phyloP scores from a whole-genome alignment of 1,140 invertebrate species.

The Panagrolaimus sp. region DNA sequence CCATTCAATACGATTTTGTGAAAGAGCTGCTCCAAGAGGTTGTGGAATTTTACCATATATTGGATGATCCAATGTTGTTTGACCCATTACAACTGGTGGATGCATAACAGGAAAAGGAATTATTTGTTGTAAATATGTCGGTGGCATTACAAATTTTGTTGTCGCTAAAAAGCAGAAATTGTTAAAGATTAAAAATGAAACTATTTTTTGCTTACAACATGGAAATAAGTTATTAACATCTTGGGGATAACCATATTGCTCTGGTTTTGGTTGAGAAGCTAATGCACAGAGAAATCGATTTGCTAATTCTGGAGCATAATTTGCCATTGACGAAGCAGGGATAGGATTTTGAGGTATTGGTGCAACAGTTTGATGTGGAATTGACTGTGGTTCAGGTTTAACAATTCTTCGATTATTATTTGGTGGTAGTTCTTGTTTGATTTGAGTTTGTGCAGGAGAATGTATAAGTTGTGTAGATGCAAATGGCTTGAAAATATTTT shows the following conservation, averaged over 20 bases:
- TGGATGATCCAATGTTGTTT: not conserved
- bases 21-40: no score
- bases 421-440: no score
- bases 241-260: not conserved
- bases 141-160: slow-evolving; percentile 8
- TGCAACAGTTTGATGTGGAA: slow-evolving; percentile 40
- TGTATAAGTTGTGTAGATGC: not conserved
- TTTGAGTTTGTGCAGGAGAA: slow-evolving; percentile 20
- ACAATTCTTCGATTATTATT: no score
- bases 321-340: not conserved
- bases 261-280: slow-evolving; percentile 6
- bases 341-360: slow-evolving; percentile 19
- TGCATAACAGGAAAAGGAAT: slow-evolving; percentile 3
- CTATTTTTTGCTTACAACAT: not conserved
- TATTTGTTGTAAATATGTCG: not conserved
- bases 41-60: no score
- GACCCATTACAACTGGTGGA: not conserved
- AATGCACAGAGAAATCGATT: slow-evolving; percentile 15
- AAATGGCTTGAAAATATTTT: slow-evolving; percentile 13
- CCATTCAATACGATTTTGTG: no score
- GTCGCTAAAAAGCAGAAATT: not conserved
- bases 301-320: not conserved
- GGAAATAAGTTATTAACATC: not conserved
- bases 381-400: not conserved
- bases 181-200: not conserved